Evolutionary conservation across 2,113 vertebrate species (phyloP), one percentile per base, ranked within the genome.

Genomic region (Barbus barbus): DNA sequence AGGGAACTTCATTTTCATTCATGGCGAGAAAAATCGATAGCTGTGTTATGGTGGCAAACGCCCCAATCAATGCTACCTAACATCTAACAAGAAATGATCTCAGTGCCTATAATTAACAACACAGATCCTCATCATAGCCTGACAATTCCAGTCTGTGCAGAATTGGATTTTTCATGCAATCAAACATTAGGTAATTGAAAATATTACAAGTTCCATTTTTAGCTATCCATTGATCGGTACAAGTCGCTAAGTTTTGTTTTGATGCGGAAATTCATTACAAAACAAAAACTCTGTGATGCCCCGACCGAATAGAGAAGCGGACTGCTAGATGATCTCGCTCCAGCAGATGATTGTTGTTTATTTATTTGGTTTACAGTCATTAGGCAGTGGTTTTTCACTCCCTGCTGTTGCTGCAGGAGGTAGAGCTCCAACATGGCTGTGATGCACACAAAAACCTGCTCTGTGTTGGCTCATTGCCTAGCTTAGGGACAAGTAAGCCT

Each of bases 71-170:
- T 91, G 87, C 63, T 60, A 63, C 48, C 24, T 82, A 85, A 83
- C 33, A 82, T 33, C 73, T 81, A 89, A 91, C 86, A 87, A 88
- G 80, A 90, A 93, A 90, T 82, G 65, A 84, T 86, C n/a, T 36
- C 44, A n/a, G 67, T 75, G 58, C 87, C 90, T 87, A 85, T 88
- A 90, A 93, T 93, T 90, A 91, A 89, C 86, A 88, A 63, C 84
- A 65, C 71, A 84, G 88, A 88, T 87, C 83, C 77, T 89, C 86
- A 91, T 91, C 83, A 90, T 82, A 87, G 87, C 83, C 89, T 90
- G 89, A 89, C 63, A 89, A 92, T 89, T 78, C 85, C 89, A 89
- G 90, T 86, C 87, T 76, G 84, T 48, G 82, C 81, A 73, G 87
- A 86, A 89, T 67, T 81, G 83, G 83, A 78, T 83, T 90, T 89